Percentiles rank a stretch among this genome's conserved stretches.
Evolutionary conservation across 2,888 invertebrate species (phyloP).

Genomic region (Anoncus sp.): DNA sequence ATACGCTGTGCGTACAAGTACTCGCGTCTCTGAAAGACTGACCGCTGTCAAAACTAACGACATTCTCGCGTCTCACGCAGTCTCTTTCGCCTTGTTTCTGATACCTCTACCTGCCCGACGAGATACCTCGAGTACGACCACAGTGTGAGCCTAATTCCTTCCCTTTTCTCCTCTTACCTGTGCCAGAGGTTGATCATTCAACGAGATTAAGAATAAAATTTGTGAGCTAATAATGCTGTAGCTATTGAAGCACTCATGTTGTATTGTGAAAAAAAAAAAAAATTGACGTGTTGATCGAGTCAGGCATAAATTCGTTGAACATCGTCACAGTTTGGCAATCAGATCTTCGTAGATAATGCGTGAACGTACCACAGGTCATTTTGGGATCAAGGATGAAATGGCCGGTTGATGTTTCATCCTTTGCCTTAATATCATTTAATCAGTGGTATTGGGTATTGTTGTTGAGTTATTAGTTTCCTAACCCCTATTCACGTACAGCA

Average conservation of each 20-base stretch:
- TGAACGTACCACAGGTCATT: slow-evolving; percentile 37
- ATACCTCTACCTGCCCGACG: slow-evolving; percentile 49
- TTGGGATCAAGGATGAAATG: slow-evolving; percentile 47
- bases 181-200: slow-evolving; percentile 24
- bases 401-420: slow-evolving; percentile 21
- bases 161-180: slow-evolving; percentile 20
- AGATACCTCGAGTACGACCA: slow-evolving; percentile 38
- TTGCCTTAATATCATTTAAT: slow-evolving; percentile 47
- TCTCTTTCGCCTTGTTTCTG: slow-evolving; percentile 47
- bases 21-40: slow-evolving; percentile 34
- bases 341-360: slow-evolving; percentile 14
- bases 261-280: slow-evolving; percentile 50
- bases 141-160: slow-evolving; percentile 1
- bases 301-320: slow-evolving; percentile 18
- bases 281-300: slow-evolving; percentile 10
- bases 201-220: slow-evolving; percentile 16
- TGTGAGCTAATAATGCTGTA: slow-evolving; percentile 13
- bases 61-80: slow-evolving; percentile 61
- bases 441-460: slow-evolving; percentile 39
- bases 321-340: slow-evolving; percentile 50
- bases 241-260: slow-evolving; percentile 19
- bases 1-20: slow-evolving; percentile 23
- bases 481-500: not conserved
- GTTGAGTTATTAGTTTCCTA: slow-evolving; percentile 12
- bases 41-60: slow-evolving; percentile 74